Conservation (phyloP, 30 jellyfish, hydroid and myxozoan genomes). For the Thelohanellus kitauei region DNA sequence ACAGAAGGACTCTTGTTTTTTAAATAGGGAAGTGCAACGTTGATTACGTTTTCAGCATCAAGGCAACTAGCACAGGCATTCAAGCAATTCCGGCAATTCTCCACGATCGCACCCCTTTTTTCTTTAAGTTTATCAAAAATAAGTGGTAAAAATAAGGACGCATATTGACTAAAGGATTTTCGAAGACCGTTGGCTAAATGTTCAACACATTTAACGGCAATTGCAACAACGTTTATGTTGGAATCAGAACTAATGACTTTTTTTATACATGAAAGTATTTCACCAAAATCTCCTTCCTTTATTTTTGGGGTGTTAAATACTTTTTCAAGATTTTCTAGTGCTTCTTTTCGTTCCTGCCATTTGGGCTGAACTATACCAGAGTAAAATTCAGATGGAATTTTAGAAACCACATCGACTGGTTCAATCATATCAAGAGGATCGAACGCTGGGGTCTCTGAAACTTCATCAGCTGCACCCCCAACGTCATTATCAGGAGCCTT, state of each 20-base stretch:
- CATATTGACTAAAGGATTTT: constrained; percentile 32
- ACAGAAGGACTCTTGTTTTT: constrained; percentile 60
- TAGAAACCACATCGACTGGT: constrained; percentile 47
- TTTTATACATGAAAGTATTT: constrained; percentile 42
- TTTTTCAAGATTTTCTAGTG: constrained; percentile 44
- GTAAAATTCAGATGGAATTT: constrained; percentile 37
- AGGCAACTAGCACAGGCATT: background rate
- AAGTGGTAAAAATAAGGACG: constrained; percentile 31
- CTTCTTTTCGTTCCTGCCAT: constrained; percentile 82
- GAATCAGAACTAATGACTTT: constrained; percentile 55
- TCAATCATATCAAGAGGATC: constrained; percentile 72
- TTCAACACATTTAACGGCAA: constrained; percentile 52
- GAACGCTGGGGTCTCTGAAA: constrained; percentile 21
- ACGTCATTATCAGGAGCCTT: constrained; percentile 1
- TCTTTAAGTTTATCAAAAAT: constrained; percentile 63
- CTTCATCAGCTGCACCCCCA: constrained; percentile 3
- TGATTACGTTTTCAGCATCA: constrained; percentile 14
- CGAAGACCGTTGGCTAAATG: constrained; percentile 78
- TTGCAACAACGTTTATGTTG: constrained; percentile 39
- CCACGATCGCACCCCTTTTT: constrained; percentile 9
- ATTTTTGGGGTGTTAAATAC: constrained; percentile 34
- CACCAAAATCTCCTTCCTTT: constrained; percentile 77
- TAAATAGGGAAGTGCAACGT: constrained; percentile 30
- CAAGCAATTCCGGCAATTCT: background rate
- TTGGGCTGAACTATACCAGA: constrained; percentile 30